These are phyloP conservation scores for Hirtodrosophila trivittata DNA, from an alignment of 2,888 invertebrate genomes.

Conservation along the genomic window DNA sequence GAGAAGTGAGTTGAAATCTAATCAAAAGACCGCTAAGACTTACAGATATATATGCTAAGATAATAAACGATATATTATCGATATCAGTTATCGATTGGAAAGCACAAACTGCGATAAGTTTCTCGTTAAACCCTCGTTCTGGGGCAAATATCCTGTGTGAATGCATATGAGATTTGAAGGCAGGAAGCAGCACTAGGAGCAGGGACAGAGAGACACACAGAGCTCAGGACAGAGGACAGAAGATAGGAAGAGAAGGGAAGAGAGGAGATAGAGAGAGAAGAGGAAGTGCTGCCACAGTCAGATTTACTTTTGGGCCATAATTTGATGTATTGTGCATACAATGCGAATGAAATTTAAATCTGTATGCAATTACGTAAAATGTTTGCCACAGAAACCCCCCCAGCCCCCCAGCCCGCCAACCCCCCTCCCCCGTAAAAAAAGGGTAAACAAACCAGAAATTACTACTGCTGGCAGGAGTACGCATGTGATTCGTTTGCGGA, in stretches of 20 bases:
- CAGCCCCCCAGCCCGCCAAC: background rate
- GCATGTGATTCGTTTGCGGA: background rate
- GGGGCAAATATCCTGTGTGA: conserved; percentile 5
- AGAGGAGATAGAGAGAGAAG: background rate
- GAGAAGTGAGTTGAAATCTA: no score
- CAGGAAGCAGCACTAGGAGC: background rate
- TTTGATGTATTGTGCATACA: conserved; percentile 65
- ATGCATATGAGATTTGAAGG: conserved; percentile 20
- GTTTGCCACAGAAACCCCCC: conserved; percentile 44
- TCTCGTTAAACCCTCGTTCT: conserved; percentile 26
- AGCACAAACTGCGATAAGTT: background rate
- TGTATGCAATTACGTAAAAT: conserved; percentile 76
- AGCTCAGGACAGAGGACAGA: conserved; percentile 7
- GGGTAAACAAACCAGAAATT: conserved; percentile 32
- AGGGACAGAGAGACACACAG: conserved; percentile 11
- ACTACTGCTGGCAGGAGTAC: conserved; percentile 40
- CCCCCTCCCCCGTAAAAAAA: background rate
- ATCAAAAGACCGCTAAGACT: no score
- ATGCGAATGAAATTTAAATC: conserved; percentile 70
- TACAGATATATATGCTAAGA: no score
- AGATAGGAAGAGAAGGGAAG: background rate
- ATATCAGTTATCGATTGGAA: no score
- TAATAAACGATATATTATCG: no score
- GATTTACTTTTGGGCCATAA: conserved; percentile 62
- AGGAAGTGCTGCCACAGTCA: conserved; percentile 5